Conservation (phyloP, 2,888 invertebrate genomes). For the Mesochorus sp. region DNA sequence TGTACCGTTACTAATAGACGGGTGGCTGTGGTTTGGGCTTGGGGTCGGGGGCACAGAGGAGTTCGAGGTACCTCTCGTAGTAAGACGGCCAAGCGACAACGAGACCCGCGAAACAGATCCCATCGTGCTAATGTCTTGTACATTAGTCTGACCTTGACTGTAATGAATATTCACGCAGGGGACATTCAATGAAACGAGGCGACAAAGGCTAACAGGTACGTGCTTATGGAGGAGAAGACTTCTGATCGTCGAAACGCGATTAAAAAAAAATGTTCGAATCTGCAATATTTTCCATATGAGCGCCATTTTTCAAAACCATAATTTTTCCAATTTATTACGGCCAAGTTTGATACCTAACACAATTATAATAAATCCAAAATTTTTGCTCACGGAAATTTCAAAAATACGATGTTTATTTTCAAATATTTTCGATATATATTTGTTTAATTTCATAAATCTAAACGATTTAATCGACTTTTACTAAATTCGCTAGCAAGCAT, state of each 20-base stretch:
- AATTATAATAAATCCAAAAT: too few relatives aligned
- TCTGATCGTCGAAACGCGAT: slow-evolving; percentile 49
- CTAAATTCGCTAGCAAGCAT: too few relatives aligned
- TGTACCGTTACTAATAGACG: slow-evolving; percentile 70
- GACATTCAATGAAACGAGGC: slow-evolving; percentile 49
- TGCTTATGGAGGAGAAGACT: slow-evolving; percentile 31
- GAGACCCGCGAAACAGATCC: slow-evolving; percentile 71
- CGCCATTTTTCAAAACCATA: neutral
- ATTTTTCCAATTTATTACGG: too few relatives aligned
- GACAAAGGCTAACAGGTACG: slow-evolving; percentile 9
- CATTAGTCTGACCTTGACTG: slow-evolving; percentile 70
- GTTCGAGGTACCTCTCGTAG: slow-evolving; percentile 70
- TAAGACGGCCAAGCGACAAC: slow-evolving; percentile 73
- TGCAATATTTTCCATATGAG: neutral
- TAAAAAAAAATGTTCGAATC: slow-evolving; percentile 15
- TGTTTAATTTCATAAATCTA: too few relatives aligned
- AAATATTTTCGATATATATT: too few relatives aligned
- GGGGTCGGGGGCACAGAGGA: slow-evolving; percentile 72
- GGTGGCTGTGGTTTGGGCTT: slow-evolving; percentile 70
- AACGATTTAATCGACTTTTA: too few relatives aligned
- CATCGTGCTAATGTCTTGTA: slow-evolving; percentile 64
- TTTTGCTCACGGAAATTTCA: too few relatives aligned
- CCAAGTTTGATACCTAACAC: too few relatives aligned
- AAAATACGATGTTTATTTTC: too few relatives aligned
- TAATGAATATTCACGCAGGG: slow-evolving; percentile 60